Evolutionary conservation across 2,888 invertebrate species (phyloP), one percentile per base, ranked within the genome.

Genomic region (Xestia xanthographa): DNA sequence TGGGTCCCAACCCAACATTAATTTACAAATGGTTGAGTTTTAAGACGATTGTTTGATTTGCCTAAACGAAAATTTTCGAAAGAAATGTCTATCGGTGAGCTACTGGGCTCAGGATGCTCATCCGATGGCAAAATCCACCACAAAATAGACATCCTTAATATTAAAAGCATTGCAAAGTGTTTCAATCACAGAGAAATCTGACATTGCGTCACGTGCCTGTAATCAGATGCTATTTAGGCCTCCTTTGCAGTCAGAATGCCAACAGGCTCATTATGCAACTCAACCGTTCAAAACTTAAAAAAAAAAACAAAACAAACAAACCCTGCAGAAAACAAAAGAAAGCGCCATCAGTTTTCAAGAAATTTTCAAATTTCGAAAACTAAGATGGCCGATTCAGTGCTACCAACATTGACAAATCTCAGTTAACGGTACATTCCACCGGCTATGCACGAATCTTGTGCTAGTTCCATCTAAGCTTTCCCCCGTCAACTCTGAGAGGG

Each of bases 391-490:
- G 63, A 34, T 43, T n/a, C 77, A 79, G 29, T 65, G 3, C 82
- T 66, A 45, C 76, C 58, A 81, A 81, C 68, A 69, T 65, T 82
- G 70, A 80, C 50, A 77, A 77, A 80, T 77, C 83, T 56, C 66
- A 60, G 5, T 43, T 50, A 71, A 71, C 50, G 67, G 43, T n/a
- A 56, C 12, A 48, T 68, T 58, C 14, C 17, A 50, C 5, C 8
- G 20, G 4, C 34, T 29, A 65, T 62, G 38, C 22, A 29, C 34
- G 65, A 74, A 56, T 68, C 71, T 68, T 79, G 34, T 60, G 22
- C 14, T 58, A 66, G 66, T 26, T 45, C n/a, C 71, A 29, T 74
- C 67, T 80, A 75, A 80, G 74, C 84, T 75, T 71, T 29, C 50
- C 22, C 9, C 65, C 29, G 80, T 80, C 82, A 80, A 74, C 6